These are phyloP conservation scores for Agrotis segetum DNA, from an alignment of 2,888 invertebrate genomes.

Conservation along the genomic window DNA sequence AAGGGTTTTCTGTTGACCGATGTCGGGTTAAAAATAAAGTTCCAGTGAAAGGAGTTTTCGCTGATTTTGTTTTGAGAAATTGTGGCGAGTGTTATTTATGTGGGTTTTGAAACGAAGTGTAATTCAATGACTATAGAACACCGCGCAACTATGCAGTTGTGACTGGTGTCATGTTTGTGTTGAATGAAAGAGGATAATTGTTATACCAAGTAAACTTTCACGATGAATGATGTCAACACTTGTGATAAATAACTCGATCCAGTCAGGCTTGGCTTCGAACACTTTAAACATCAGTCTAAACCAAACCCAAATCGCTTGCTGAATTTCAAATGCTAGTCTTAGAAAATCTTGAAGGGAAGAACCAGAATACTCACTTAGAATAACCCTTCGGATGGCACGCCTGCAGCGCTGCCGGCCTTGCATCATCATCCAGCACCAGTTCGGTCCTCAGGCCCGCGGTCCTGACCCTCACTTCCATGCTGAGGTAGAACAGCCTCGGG, in stretches of 20 bases:
- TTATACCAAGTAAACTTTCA: background rate
- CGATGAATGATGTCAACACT: background rate
- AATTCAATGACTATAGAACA: constrained; percentile 2
- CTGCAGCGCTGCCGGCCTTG: constrained; percentile 97
- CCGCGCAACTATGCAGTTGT: background rate
- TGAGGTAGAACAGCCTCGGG: constrained; percentile 97
- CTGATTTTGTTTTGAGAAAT: constrained; percentile 53
- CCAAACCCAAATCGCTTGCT: background rate
- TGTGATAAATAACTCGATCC: background rate
- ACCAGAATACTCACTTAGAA: constrained; percentile 92
- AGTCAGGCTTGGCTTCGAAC: background rate
- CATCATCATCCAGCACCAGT: constrained; percentile 96
- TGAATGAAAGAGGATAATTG: background rate
- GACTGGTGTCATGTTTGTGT: background rate
- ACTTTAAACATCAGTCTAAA: background rate
- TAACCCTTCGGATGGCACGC: constrained; percentile 98
- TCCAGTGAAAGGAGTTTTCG: constrained; percentile 40
- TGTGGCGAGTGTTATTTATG: constrained; percentile 14
- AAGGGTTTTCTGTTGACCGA: constrained; percentile 67
- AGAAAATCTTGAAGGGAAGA: too few relatives aligned
- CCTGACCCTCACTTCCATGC: constrained; percentile 98
- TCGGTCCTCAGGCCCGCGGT: constrained; percentile 96
- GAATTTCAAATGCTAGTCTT: background rate
- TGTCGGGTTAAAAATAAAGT: constrained; percentile 60
- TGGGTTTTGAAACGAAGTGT: background rate